These are phyloP conservation scores for Pyrrhosoma nymphula DNA, from an alignment of 2,888 invertebrate genomes.

Conservation along the genomic window DNA sequence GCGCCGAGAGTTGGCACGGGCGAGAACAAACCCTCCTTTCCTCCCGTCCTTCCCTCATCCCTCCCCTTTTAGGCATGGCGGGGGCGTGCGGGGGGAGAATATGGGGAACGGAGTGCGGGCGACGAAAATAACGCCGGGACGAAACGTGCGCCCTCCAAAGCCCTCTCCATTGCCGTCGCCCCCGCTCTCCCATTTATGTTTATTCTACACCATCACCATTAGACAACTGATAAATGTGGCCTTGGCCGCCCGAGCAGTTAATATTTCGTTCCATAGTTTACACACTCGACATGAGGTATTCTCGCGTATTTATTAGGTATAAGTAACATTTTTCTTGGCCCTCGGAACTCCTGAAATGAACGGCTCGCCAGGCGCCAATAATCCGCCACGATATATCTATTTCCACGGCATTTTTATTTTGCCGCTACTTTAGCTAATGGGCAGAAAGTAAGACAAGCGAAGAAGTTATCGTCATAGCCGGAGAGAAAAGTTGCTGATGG, in stretches of 20 bases:
- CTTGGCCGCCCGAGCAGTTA: not conserved
- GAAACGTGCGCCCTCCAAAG: not conserved
- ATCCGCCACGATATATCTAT: not conserved
- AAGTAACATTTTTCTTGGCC: not conserved
- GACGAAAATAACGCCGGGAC: not conserved
- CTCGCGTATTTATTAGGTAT: not conserved
- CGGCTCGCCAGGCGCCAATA: not conserved
- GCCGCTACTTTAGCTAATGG: too few species aligned
- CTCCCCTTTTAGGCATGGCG: not conserved
- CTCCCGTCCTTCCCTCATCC: not conserved
- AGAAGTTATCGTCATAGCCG: too few species aligned
- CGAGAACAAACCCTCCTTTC: not conserved
- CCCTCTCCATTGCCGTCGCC: not conserved
- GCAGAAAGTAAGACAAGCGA: too few species aligned
- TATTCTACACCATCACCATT: not conserved
- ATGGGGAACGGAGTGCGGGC: not conserved
- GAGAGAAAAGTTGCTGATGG: too few species aligned
- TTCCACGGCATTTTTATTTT: not conserved
- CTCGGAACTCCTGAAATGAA: not conserved
- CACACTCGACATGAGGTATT: not conserved
- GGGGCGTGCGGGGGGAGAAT: not conserved
- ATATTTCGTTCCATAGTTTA: not conserved
- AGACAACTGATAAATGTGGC: constrained; percentile 23
- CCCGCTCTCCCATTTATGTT: not conserved
- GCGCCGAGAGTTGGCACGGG: not conserved